Evolutionary conservation across 1,140 invertebrate species (phyloP), one percentile per base, ranked within the genome.

Genomic region (Pseudomyrmex dendroicus): DNA sequence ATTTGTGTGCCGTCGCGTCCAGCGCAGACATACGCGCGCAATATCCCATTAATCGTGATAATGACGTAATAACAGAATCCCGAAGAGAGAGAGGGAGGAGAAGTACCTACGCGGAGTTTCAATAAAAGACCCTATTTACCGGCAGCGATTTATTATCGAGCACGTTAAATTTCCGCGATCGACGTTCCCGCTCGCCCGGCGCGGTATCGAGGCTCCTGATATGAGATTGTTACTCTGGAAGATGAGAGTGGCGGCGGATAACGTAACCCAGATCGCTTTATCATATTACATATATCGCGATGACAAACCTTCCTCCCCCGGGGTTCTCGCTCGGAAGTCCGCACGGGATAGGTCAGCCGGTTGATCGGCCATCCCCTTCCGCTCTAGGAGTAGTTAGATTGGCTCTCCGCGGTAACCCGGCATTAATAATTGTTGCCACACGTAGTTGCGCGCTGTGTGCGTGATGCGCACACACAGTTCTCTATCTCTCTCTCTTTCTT

Each of bases 201-300:
- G 15, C n/a, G 35, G 35, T 35, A 35, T 35, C 64, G 50, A 70
- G 22, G 0, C 48, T 54, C 35, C 22, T 54, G 50, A 54, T 35
- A 22, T 22, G 20, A 70, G 67, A 70, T 70, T 70, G 67, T 70
- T 70, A 70, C 22, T 52, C 8, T 54, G 22, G 20, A 70, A 54
- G 52, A 13, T 25, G 64, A 56, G 22, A 56, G 22, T 46, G 66
- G 15, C 12, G 67, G 52, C 54, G 50, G 64, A 22, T 35, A 76
- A 63, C 13, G 73, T 64, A 83, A 73, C 68, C 83, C 7, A 84
- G 68, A 73, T 84, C 50, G 54, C 83, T 67, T 67, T 67, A 68
- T 84, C 68, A 61, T 46, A 57, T 73, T 66, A 52, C 44, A 17
- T 67, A 57, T 59, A 57, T 63, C 70, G 44, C 22, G 52, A 80